Percentiles rank a stretch among this genome's conserved stretches.
Evolutionary conservation across 2,797 vertebrate species (phyloP).

Genomic region (Eulemur mongoz): DNA sequence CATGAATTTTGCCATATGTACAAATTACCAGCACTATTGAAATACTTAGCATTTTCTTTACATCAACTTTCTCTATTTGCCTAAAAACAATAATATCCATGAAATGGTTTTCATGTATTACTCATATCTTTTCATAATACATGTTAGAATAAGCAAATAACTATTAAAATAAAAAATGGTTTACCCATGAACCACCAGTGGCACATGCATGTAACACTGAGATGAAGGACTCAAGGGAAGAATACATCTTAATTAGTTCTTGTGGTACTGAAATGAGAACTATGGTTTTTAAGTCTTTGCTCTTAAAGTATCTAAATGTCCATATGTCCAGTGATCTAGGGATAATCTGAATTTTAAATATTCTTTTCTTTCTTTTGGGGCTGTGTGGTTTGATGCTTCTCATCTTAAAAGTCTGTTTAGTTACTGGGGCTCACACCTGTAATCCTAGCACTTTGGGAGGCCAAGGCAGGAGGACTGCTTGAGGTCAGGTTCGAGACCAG

Average conservation of each 20-base stretch:
- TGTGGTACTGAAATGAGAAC: constrained; percentile 32
- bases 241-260: background rate
- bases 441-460: background rate
- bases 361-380: constrained; percentile 8
- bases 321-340: background rate
- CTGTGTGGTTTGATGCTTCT: background rate
- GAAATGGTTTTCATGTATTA: background rate
- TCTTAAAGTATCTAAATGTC: background rate
- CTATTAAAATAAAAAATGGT: constrained; percentile 3
- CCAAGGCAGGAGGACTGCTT: background rate
- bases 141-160: constrained; percentile 32
- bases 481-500: background rate
- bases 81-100: background rate
- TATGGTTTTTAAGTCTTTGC: constrained; percentile 7
- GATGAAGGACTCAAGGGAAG: background rate
- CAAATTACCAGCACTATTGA: background rate
- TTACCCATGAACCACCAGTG: background rate
- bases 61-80: constrained; percentile 5
- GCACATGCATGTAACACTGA: background rate
- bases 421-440: background rate
- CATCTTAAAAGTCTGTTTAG: background rate
- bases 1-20: background rate
- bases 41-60: background rate
- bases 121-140: background rate
- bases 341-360: constrained; percentile 26